Conservation (phyloP, 2,797 vertebrate species). For the Artibeus jamaicensis region DNA sequence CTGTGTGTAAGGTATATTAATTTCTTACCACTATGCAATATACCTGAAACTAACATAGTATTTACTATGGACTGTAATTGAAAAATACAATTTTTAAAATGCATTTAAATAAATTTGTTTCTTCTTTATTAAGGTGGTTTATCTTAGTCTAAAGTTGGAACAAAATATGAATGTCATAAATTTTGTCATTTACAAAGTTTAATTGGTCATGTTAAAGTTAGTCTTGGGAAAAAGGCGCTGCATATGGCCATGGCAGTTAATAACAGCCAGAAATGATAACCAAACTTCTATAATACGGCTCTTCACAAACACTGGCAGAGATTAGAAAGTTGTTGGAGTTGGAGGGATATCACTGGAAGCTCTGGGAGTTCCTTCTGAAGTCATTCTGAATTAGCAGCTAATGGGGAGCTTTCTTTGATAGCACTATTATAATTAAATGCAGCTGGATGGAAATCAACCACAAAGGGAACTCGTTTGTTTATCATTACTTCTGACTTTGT, state of each 20-base stretch:
- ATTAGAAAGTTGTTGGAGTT: slow-evolving; percentile 82
- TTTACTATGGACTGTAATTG: not conserved
- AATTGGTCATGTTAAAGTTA: slow-evolving; percentile 29
- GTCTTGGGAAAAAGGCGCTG: not conserved
- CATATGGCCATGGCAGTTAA: slow-evolving; percentile 33
- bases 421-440: slow-evolving; percentile 87
- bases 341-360: slow-evolving; percentile 83
- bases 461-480: slow-evolving; percentile 88
- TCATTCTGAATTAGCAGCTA: slow-evolving; percentile 87
- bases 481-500: slow-evolving; percentile 86
- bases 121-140: not conserved
- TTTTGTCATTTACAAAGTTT: slow-evolving; percentile 33
- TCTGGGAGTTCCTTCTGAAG: slow-evolving; percentile 87
- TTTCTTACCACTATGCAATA: not conserved
- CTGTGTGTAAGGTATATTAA: not conserved
- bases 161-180: not conserved
- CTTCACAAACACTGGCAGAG: slow-evolving; percentile 79
- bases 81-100: not conserved
- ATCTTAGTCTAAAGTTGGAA: slow-evolving; percentile 4
- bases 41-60: not conserved
- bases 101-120: not conserved
- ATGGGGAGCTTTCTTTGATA: slow-evolving; percentile 88
- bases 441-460: slow-evolving; percentile 88
- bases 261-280: slow-evolving; percentile 67
- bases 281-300: slow-evolving; percentile 71